Percentiles rank a stretch among this genome's conserved stretches.
These are phyloP conservation scores for Oriolus oriolus DNA, from an alignment of 2,113 vertebrate species.

Conservation along the genomic window DNA sequence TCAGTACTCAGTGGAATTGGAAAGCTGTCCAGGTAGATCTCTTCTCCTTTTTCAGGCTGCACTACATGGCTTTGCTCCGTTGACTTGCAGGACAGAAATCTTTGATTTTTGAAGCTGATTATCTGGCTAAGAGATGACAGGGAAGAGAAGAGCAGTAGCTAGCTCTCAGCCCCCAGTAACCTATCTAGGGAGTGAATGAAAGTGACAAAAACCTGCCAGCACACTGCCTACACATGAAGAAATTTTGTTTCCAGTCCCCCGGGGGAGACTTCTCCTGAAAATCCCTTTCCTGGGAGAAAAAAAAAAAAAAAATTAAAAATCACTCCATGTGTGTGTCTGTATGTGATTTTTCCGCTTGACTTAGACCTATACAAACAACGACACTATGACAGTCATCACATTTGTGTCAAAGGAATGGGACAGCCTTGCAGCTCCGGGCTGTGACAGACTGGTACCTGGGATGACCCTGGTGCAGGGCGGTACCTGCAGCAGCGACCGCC, in stretches of 20 bases:
- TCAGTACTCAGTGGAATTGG: neutral
- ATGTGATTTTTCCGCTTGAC: neutral
- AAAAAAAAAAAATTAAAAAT: neutral
- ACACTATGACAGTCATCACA: neutral
- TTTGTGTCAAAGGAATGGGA: neutral
- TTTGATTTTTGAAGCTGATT: constrained; percentile 10
- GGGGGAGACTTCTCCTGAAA: constrained; percentile 42
- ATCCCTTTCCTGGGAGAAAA: neutral
- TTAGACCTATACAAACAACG: neutral
- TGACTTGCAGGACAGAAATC: constrained; percentile 7
- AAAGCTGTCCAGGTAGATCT: constrained; percentile 1
- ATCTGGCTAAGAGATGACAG: neutral
- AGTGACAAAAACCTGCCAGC: constrained; percentile 52
- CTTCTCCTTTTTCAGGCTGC: neutral
- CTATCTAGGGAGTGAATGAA: constrained; percentile 42
- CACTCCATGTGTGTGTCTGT: neutral
- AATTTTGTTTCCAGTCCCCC: constrained; percentile 18
- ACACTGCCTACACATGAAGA: constrained; percentile 33
- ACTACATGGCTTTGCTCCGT: neutral
- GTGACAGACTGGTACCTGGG: neutral
- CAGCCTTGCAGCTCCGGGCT: neutral
- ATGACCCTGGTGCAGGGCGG: neutral
- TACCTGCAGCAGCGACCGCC: neutral
- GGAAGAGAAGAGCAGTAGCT: neutral
- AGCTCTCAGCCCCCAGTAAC: constrained; percentile 1